Conservation (phyloP, 2,797 vertebrate genomes). For the Smutsia gigantea region DNA sequence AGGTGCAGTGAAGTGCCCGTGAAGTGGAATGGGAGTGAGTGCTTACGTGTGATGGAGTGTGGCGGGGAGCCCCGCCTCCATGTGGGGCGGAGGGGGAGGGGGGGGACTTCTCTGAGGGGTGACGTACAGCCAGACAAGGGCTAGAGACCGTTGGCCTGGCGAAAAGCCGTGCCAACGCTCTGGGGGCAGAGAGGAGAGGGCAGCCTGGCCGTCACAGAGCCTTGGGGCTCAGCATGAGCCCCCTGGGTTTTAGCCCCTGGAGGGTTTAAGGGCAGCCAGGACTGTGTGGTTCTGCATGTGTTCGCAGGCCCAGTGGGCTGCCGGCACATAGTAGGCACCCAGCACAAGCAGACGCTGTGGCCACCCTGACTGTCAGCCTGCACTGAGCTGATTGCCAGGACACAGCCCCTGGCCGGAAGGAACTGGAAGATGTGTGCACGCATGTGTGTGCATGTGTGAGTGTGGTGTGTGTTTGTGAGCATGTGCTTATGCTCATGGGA, state of each 20-base stretch:
- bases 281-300: neutral
- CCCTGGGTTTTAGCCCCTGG: neutral
- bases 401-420: neutral
- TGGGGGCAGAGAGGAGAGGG: neutral
- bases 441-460: neutral
- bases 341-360: neutral
- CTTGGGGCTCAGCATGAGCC: neutral
- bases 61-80: too few species aligned
- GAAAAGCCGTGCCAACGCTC: too few species aligned
- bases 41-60: too few species aligned
- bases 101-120: too few species aligned
- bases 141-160: too few species aligned
- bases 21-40: too few species aligned
- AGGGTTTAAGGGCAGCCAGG: fast-evolving
- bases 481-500: neutral
- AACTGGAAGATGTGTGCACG: neutral
- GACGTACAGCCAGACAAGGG: too few species aligned
- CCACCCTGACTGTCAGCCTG: fast-evolving
- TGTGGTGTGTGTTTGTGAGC: neutral
- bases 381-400: neutral
- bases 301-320: too few species aligned
- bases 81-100: too few species aligned
- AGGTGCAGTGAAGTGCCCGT: too few species aligned
- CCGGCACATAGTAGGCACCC: neutral
- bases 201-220: fast-evolving